Base-by-base conservation (phyloP, 2,888 invertebrate genomes). In the Drosophila rellima region DNA sequence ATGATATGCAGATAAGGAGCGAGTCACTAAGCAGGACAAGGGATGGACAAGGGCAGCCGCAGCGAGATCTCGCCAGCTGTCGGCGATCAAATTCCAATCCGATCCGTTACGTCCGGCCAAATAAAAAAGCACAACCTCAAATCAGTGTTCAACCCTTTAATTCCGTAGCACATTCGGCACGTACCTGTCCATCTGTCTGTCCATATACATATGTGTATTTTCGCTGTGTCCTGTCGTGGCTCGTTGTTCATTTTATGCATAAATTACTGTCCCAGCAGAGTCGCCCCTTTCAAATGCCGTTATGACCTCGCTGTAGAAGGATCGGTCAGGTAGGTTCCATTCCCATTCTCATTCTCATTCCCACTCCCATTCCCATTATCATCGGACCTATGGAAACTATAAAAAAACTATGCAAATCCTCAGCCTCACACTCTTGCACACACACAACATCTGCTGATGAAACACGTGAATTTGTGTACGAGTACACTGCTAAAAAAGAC, bases 61-160 rank as follows among this genome's bases (percentile, higher is more conserved):
- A 54, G 31, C 13, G 37, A 42, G 69, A 68, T 44, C 64, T 55
- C 50, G 26, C 54, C 76, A 76, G 76, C 77, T 76, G 76, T 48
- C 57, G 54, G 57, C 47, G 69, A 76, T 72, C 70, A 57, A 37
- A 31, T 57, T 65, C 20, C 33, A 31, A 31, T 56, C 26, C 45
- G 42, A 45, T 31, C 65, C 47, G 59, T 62, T 64, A 77, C 45
- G 61, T 60, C 50, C 62, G 61, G 63, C 57, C 62, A 33, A 3
- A 33, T 4, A 7, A 7, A 35, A 47, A 51, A 48, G 35, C 51
- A 61, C 56, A 67, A 23, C 66, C 64, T 23, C 29, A 65, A 80
- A 75, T 83, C 75, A 78, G 54, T 81, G 71, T 62, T 55, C 62
- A 67, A 77, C 71, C 85, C 71, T 78, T 74, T 48, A 15, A 18